Percentiles rank a stretch among this genome's conserved stretches.
Conservation (phyloP, 2,797 vertebrate species). For the Tenualosa ilisha region DNA sequence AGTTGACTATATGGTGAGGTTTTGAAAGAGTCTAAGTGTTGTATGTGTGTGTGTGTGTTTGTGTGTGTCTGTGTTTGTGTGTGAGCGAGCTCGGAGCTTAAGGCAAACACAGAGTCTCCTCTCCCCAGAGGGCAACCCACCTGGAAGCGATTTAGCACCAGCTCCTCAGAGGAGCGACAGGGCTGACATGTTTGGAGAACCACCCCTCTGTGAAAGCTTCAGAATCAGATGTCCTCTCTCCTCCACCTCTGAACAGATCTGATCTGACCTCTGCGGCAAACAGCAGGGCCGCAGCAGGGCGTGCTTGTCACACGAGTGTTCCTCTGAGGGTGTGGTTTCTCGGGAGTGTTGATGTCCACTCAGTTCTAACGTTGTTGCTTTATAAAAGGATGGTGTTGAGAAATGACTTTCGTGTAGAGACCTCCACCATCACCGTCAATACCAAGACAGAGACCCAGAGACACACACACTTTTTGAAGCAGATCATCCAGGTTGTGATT, state of each 20-base stretch:
- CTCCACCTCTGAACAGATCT: neutral
- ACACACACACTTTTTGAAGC: neutral
- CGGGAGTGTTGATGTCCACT: neutral
- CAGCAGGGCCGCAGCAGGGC: neutral
- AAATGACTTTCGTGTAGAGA: neutral
- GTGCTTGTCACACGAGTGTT: neutral
- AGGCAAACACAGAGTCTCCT: neutral
- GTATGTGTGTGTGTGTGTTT: neutral
- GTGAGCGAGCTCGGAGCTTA: neutral
- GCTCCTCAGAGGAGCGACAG: neutral
- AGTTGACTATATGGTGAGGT: neutral
- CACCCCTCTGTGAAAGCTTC: neutral
- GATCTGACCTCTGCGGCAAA: neutral
- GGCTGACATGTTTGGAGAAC: neutral
- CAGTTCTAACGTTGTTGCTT: conserved; percentile 39
- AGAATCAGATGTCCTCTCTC: neutral
- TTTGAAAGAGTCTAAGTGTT: neutral
- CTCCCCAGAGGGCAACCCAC: neutral
- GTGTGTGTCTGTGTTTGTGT: too few relatives aligned
- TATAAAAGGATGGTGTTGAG: neutral
- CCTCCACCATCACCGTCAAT: neutral
- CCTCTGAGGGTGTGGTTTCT: neutral
- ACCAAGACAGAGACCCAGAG: neutral
- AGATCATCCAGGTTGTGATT: neutral
- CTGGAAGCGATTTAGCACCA: neutral